Base-by-base conservation (phyloP, 2,888 invertebrate species). In the Dinocampus coccinellae region DNA sequence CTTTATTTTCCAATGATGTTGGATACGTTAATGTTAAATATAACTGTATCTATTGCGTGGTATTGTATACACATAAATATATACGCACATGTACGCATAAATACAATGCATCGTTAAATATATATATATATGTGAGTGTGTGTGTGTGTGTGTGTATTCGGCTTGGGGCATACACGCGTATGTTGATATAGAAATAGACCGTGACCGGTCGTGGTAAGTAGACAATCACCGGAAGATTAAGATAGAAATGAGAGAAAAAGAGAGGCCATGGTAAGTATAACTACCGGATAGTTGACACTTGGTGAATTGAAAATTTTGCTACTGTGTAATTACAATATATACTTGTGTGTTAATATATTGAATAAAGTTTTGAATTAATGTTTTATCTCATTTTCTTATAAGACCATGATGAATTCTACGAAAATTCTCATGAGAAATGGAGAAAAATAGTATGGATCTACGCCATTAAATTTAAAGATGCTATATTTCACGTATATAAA, bases 21-120 rank as follows among this genome's bases (percentile, higher is more conserved):
- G 22, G 61, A 55, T 55, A 62, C 39, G 69, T 69, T 62, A 62
- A 69, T 62, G 39, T 52, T 62, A n/a, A 57, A 57, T 57, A 34
- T 33, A 58, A 33, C 33, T 10, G 33, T 58, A 33, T 58, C 58
- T 33, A 58, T 34, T 34, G 26, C 34, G 16, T 16, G 2, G 58
- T 16, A 29, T 33, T 34, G 13, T 58, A n/a, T 16, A 20, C 10
- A 20, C 3, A 16, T 53, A 16, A 4, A 29, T 29, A 7, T 29
- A 29, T 29, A 29, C 29, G 3, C 79, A 80, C 81, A 82, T 83
- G 83, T 83, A 83, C 83, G 81, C 83, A 82, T 80, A 82, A 78
- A 81, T 79, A 85, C 85, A 85, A 85, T 85, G 81, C 83, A 80
- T 85, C 85, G 84, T 85, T 85, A 85, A 72, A 75, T 63, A 65